Evolutionary conservation across 2,888 invertebrate species (phyloP).

Genomic region (Drosophila trichaetosa): DNA sequence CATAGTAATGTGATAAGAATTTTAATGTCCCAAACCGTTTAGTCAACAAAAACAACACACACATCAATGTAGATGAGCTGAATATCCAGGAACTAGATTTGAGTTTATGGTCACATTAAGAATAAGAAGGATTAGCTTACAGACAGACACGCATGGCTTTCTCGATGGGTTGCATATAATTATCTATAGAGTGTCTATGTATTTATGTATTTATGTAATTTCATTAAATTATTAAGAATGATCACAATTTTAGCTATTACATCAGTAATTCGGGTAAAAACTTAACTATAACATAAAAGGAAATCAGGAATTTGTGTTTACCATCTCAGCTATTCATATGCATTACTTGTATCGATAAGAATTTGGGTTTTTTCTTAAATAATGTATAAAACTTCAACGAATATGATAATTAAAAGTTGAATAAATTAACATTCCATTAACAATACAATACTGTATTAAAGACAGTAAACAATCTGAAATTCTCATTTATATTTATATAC

Average conservation of each 20-base stretch:
- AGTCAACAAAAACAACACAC: background rate
- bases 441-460: background rate
- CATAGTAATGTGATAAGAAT: constrained; percentile 19
- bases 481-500: constrained; percentile 3
- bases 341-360: background rate
- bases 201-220: background rate
- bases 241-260: background rate
- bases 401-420: background rate
- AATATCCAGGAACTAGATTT: constrained; percentile 12
- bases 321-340: background rate
- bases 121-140: background rate
- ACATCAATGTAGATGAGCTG: background rate
- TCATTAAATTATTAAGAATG: background rate
- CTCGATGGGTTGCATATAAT: background rate
- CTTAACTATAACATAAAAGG: background rate
- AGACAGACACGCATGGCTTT: background rate
- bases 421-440: constrained; percentile 14
- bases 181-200: background rate
- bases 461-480: constrained; percentile 5
- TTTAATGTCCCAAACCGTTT: constrained; percentile 6
- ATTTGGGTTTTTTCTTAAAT: background rate
- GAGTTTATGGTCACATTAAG: background rate
- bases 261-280: background rate
- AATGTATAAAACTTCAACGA: background rate
- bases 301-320: background rate